These are phyloP conservation scores for Drosophila burlai DNA, from an alignment of 1,140 invertebrate genomes.

Conservation along the genomic window DNA sequence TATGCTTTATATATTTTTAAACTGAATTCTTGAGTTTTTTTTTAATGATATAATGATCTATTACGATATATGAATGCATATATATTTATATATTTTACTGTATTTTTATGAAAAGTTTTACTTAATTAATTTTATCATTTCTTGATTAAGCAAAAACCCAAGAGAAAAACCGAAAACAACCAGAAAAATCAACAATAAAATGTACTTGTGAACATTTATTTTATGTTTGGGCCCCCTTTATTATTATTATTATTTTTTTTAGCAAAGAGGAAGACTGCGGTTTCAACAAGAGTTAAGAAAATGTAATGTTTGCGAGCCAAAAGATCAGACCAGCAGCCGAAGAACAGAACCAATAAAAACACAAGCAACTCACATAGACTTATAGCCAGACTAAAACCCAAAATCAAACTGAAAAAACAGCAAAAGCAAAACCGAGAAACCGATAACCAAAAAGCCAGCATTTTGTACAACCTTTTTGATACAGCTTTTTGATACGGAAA, in stretches of 20 bases:
- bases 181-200: constrained; percentile 66
- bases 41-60: constrained; percentile 20
- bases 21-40: constrained; percentile 62
- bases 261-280: constrained; percentile 58
- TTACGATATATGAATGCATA: constrained; percentile 32
- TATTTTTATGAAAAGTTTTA: constrained; percentile 80
- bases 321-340: constrained; percentile 26
- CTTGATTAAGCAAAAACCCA: constrained; percentile 54
- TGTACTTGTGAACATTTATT: constrained; percentile 69
- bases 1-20: constrained; percentile 62
- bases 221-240: neutral
- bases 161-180: constrained; percentile 56
- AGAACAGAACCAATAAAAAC: constrained; percentile 66
- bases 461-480: constrained; percentile 67
- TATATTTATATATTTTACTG: constrained; percentile 65
- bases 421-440: constrained; percentile 44
- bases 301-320: constrained; percentile 57
- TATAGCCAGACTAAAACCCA: constrained; percentile 45
- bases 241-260: constrained; percentile 3
- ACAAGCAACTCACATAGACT: constrained; percentile 74
- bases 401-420: constrained; percentile 40
- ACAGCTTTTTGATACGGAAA: constrained; percentile 71
- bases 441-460: constrained; percentile 32
- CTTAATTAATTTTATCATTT: constrained; percentile 79
- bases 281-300: constrained; percentile 49